Evolutionary conservation across 1,140 invertebrate genomes (phyloP).

Genomic region (Drosophila nebulosa): DNA sequence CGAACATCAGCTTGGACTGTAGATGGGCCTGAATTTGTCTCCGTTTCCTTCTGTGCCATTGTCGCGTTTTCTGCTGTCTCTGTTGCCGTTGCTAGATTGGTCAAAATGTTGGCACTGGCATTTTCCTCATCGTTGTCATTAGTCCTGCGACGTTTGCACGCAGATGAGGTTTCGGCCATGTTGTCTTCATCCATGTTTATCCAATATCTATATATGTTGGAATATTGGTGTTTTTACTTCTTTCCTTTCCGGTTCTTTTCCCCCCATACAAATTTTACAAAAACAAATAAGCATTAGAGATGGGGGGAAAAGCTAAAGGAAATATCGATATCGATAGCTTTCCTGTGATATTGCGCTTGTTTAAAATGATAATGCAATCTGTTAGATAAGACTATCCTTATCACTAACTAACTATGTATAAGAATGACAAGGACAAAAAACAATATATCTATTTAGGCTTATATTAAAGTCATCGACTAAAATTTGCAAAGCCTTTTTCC

Average conservation of each 20-base stretch:
- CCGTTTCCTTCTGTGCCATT: neutral
- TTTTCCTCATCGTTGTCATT: conserved; percentile 7
- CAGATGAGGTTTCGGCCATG: neutral
- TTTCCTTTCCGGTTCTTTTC: neutral
- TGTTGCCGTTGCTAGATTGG: neutral
- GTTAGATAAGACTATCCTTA: no score
- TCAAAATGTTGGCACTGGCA: neutral
- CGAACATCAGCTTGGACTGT: no score
- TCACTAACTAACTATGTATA: no score
- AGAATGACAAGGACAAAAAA: no score
- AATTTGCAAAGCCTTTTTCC: no score
- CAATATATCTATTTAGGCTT: no score
- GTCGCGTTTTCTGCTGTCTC: no score
- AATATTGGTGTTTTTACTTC: neutral
- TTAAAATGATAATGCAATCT: no score
- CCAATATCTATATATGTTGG: neutral
- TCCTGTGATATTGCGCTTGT: no score
- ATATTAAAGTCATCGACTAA: no score
- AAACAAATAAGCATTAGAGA: neutral
- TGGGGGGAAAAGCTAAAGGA: neutral
- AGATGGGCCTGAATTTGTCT: no score
- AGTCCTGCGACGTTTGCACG: neutral
- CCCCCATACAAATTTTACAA: neutral
- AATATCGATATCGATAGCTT: neutral
- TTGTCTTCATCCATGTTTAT: conserved; percentile 16